Percentiles rank a stretch among this genome's conserved stretches.
Evolutionary conservation across 2,113 vertebrate genomes (phyloP).

Genomic region (Typhlomys cinereus): DNA sequence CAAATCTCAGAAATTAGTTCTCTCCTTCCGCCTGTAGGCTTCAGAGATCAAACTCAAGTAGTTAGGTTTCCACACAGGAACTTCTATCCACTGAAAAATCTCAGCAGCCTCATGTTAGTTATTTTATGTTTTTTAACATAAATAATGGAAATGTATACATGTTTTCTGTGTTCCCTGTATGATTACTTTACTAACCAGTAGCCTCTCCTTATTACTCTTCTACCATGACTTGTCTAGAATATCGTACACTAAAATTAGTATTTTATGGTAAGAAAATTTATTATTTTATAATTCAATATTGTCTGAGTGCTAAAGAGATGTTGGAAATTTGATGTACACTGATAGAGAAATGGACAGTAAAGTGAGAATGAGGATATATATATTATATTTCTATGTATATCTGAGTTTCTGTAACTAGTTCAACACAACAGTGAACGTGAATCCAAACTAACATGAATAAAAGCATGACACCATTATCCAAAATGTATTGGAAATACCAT

Average conservation of each 20-base stretch:
- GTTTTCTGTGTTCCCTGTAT: neutral
- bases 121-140: neutral
- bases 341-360: neutral
- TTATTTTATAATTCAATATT: neutral
- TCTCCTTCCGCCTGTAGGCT: too few species aligned
- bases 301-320: neutral
- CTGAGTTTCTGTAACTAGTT: neutral
- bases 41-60: too few species aligned
- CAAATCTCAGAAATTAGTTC: too few species aligned
- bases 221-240: neutral
- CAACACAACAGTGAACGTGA: neutral
- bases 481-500: neutral
- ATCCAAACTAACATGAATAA: slow-evolving; percentile 9
- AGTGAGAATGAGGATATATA: neutral
- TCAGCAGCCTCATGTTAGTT: too few species aligned
- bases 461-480: neutral
- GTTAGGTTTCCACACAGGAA: too few species aligned
- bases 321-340: neutral
- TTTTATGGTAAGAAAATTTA: neutral
- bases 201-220: neutral
- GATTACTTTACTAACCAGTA: neutral
- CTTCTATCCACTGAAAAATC: too few species aligned
- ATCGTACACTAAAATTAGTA: neutral
- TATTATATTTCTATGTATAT: neutral
- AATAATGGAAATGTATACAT: neutral